Evolutionary conservation across 2,113 vertebrate species (phyloP).

Genomic region (Ammodytes dubius): DNA sequence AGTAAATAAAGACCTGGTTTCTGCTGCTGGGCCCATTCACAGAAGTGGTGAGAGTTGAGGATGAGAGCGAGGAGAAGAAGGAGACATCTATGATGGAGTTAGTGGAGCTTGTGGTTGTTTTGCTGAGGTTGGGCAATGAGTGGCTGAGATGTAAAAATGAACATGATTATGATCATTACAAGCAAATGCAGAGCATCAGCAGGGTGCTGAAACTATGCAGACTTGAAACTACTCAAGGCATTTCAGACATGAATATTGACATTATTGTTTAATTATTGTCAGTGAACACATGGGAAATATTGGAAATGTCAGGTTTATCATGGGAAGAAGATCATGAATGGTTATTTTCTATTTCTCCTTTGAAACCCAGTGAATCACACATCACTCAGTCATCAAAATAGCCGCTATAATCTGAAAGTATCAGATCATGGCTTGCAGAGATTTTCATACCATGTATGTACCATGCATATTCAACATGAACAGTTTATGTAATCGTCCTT

Average conservation of each 20-base stretch:
- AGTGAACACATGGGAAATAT: neutral
- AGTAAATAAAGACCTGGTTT: conserved; percentile 57
- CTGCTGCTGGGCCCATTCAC: conserved; percentile 42
- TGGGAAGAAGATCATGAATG: neutral
- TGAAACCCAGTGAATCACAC: neutral
- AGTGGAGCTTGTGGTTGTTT: conserved; percentile 61
- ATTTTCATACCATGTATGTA: neutral
- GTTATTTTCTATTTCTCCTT: neutral
- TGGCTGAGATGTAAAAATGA: conserved; percentile 29
- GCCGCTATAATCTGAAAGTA: neutral
- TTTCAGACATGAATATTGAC: neutral
- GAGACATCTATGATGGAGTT: conserved; percentile 72
- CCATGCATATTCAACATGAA: neutral
- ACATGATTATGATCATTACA: neutral
- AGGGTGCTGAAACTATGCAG: neutral
- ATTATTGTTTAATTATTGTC: neutral
- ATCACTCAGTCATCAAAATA: neutral
- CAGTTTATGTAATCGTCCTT: neutral
- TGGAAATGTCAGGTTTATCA: neutral
- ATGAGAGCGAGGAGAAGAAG: conserved; percentile 73
- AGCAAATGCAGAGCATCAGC: neutral
- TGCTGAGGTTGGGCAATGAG: conserved; percentile 50
- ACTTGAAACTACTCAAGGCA: neutral
- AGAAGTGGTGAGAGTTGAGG: conserved; percentile 67
- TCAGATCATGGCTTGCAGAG: neutral